Evolutionary conservation across 2,113 vertebrate species (phyloP).

Genomic region (Tetrax tetrax): DNA sequence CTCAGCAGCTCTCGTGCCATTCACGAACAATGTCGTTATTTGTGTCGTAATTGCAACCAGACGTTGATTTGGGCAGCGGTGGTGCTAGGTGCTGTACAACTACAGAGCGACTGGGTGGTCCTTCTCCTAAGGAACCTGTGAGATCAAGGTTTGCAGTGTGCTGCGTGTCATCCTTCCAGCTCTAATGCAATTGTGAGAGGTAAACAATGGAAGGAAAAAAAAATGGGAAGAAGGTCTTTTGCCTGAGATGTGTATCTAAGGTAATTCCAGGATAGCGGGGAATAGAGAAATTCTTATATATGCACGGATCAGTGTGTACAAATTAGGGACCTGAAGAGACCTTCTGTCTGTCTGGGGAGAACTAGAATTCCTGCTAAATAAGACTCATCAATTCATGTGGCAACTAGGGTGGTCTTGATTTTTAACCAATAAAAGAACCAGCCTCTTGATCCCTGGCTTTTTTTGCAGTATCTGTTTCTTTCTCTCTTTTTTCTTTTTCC

Average conservation of each 20-base stretch:
- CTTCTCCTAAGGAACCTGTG: not conserved
- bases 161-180: not conserved
- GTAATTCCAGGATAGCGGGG: not conserved
- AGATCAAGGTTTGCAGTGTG: not conserved
- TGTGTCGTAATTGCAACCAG: not conserved
- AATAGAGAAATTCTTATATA: not conserved
- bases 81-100: not conserved
- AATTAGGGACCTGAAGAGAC: not conserved
- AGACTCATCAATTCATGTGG: not conserved
- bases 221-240: not conserved
- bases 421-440: not conserved
- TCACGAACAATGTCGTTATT: not conserved
- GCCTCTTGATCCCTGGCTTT: not conserved
- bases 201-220: not conserved
- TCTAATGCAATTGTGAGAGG: not conserved
- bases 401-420: conserved; percentile 60
- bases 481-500: not conserved
- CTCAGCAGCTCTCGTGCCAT: not conserved
- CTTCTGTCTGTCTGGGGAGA: not conserved
- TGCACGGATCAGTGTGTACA: not conserved
- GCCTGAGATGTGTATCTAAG: not conserved
- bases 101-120: not conserved
- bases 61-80: not conserved
- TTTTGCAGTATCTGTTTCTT: not conserved
- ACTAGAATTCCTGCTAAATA: not conserved